Evolutionary conservation across 2,797 vertebrate genomes (phyloP), one percentile per base, ranked within the genome.

Genomic region (Leptoclinus maculatus): DNA sequence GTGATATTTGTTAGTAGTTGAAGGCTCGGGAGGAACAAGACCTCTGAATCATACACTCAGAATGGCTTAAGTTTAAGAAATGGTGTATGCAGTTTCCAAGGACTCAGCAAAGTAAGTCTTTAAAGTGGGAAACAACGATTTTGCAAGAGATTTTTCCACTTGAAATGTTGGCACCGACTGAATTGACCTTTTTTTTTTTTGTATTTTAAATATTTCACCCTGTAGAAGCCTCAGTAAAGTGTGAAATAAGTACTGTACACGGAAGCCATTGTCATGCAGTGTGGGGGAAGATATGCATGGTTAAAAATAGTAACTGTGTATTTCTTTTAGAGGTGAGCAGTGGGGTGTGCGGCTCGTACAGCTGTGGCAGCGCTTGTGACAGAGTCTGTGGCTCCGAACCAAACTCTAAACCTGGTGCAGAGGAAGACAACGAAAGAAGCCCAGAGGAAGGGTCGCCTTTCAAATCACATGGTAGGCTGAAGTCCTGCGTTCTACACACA

Each of bases 381-480:
- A 38, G 9, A n/a, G 23, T 36, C 65, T 76, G 60, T 80, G 80
- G 49, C 47, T 27, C 80, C 3, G 57, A 66, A 64, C 27, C 57
- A n/a, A 62, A 43, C 1, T 0, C 53, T 16, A 41, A 78, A 56
- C 41, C 7, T 7, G 0, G 1, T 11, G 29, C 27, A 12, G 73
- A 73, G 12, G 59, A 78, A 21, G 66, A 43, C 3, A 0, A 34
- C 0, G 11, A 71, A n/a, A 78, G 70, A 51, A 79, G 54, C 34
- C 78, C 73, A 0, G 36, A 12, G 0, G 78, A 73, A 57, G 25
- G 19, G 49, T 90, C 85, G 1, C 76, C 82, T 49, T 38, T 53
- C 8, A 86, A 88, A 79, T 85, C 85, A 49, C 78, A 82, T 84
- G 89, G 93, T 91, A 70, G 62, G 71, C 32, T 54, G 12, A 49